Base-by-base conservation (phyloP, 2,113 vertebrate species). In the Platycercus adscitus region DNA sequence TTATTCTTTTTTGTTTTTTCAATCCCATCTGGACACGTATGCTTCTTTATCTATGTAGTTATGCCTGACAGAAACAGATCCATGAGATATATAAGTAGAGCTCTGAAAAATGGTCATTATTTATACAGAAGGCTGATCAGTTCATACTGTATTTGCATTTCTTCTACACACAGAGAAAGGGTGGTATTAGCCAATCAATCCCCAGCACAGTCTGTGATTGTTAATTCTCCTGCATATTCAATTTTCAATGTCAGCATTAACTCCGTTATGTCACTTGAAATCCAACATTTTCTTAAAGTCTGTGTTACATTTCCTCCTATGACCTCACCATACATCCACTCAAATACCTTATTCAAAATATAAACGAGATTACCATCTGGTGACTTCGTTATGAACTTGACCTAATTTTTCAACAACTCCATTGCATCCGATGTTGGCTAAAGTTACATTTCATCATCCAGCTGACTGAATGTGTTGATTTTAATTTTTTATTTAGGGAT, bases 301-400 rank as follows among this genome's bases (percentile, higher is more conserved):
- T 82, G n/a, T 77, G 21, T 66, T 75, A 70, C n/a, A 55, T 93
- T 94, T 97, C 72, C 68, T 86, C 43, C 26, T 58, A 46, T 86
- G 64, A 92, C 28, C 64, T 97, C 80, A 91, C 11, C 73, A 81
- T 25, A 53, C 18, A 63, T 77, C 24, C 71, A 66, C 47, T 19
- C 78, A 81, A 86, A 77, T 65, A 49, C 31, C 10, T 65, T 77
- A 86, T 13, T 29, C 46, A 39, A 73, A 86, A 90, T 66, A 65
- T 83, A 77, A 70, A 52, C 0, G 2, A 83, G 63, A 86, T 82
- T 83, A 73, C 81, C 18, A 73, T 88, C 76, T 91, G n/a, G 2
- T 88, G 80, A 92, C 43, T 83, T 93, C 47, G 84, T 92, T 75
- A 58, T 75, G 60, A 88, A 81, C 9, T 49, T 83, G 53, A 72